Evolutionary conservation across 2,888 invertebrate species (phyloP).

Genomic region (Eumacrocentrus americanus): DNA sequence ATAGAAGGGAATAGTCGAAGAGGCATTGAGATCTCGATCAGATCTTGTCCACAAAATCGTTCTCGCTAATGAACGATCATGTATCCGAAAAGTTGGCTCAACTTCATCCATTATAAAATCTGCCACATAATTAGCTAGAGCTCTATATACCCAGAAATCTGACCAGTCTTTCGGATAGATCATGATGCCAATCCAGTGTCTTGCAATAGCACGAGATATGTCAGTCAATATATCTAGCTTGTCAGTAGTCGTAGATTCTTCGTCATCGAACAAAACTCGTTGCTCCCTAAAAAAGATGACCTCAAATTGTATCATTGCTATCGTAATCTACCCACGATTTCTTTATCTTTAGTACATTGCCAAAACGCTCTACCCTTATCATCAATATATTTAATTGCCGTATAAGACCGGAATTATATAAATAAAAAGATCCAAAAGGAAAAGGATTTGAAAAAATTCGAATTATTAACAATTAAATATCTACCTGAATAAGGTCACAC

Average conservation of each 20-base stretch:
- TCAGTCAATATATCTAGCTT: slow-evolving; percentile 12
- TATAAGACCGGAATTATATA: neutral
- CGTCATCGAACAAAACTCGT: slow-evolving; percentile 2
- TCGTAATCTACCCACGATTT: neutral
- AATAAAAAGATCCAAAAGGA: neutral
- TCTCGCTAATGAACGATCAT: slow-evolving; percentile 6
- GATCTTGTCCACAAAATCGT: slow-evolving; percentile 8
- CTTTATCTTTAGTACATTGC: too few relatives aligned
- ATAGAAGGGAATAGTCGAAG: slow-evolving; percentile 10
- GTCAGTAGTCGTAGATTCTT: slow-evolving; percentile 17
- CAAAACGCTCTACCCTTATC: too few relatives aligned
- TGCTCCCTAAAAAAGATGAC: neutral
- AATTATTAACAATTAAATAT: neutral
- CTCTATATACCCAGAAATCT: slow-evolving; percentile 16
- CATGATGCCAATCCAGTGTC: slow-evolving; percentile 13
- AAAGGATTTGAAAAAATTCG: neutral
- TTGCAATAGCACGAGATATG: slow-evolving; percentile 6
- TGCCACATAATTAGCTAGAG: slow-evolving; percentile 15
- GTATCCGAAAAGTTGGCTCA: slow-evolving; percentile 14
- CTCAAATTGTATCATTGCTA: neutral
- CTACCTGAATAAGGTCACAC: slow-evolving; percentile 9
- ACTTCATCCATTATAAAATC: slow-evolving; percentile 10
- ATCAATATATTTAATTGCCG: too few relatives aligned
- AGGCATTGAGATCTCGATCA: slow-evolving; percentile 13
- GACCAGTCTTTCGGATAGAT: slow-evolving; percentile 7